These are phyloP conservation scores for Alca torda DNA, from an alignment of 2,797 vertebrate species.

Conservation along the genomic window DNA sequence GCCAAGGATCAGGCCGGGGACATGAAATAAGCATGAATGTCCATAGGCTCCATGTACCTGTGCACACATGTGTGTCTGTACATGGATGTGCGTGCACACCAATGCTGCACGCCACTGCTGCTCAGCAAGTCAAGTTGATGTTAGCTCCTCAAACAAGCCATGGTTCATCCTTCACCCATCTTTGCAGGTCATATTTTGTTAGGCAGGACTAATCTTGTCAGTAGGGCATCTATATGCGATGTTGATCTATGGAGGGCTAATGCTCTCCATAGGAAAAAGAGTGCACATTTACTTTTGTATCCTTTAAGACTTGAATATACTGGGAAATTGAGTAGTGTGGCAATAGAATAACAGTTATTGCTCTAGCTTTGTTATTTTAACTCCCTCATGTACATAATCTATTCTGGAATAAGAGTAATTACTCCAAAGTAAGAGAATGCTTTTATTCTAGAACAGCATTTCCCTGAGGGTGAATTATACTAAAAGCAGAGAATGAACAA, in stretches of 20 bases:
- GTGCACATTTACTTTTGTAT: neutral
- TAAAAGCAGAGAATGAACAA: conserved; percentile 19
- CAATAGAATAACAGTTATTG: conserved; percentile 12
- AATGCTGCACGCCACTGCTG: neutral
- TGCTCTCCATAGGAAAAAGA: neutral
- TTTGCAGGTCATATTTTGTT: neutral
- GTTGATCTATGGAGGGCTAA: neutral
- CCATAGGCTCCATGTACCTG: neutral
- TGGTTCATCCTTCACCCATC: neutral
- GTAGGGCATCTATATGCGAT: neutral
- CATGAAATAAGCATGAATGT: neutral
- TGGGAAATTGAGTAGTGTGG: neutral
- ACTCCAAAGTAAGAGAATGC: conserved; percentile 36
- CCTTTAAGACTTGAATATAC: neutral
- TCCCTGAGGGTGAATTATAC: conserved; percentile 23
- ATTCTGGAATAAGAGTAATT: conserved; percentile 46
- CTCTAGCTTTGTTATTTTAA: conserved; percentile 24
- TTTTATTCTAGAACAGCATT: conserved; percentile 43
- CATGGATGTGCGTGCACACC: neutral
- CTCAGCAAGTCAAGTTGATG: neutral
- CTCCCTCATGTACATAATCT: conserved; percentile 39
- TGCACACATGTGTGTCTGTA: neutral
- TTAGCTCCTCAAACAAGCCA: neutral
- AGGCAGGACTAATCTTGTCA: neutral
- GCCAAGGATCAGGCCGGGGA: neutral